phyloP scores from a whole-genome alignment of 2,797 vertebrate species.

The Apodemus agrarius region DNA sequence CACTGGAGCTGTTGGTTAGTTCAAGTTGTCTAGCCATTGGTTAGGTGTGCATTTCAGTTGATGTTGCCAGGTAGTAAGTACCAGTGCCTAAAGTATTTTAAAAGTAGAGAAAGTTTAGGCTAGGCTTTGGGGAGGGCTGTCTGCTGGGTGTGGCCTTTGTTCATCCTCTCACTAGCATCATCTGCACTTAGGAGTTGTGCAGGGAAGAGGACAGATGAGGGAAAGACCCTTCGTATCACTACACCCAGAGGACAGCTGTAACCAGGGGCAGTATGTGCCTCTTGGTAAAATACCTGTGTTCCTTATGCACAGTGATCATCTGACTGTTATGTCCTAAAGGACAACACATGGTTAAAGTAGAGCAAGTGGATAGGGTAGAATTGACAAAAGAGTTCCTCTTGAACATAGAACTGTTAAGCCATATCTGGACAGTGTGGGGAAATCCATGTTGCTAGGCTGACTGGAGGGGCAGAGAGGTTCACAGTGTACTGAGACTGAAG shows the following conservation, averaged over 20 bases:
- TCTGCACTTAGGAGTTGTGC: background rate
- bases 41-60: background rate
- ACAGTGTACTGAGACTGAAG: background rate
- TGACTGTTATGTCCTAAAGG: background rate
- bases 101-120: conserved; percentile 18
- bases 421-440: background rate
- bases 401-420: background rate
- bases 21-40: background rate
- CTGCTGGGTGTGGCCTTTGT: conserved; percentile 10
- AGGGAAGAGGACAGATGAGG: conserved; percentile 8
- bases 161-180: background rate
- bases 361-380: conserved; percentile 40
- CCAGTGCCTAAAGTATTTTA: background rate
- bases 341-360: conserved; percentile 36
- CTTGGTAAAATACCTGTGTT: conserved; percentile 36
- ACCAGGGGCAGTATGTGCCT: background rate
- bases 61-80: conserved; percentile 4
- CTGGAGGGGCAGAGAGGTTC: background rate
- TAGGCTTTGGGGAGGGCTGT: conserved; percentile 44
- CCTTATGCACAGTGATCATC: conserved; percentile 23
- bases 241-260: background rate
- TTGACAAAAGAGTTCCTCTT: background rate
- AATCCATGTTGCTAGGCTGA: background rate
- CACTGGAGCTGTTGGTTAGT: background rate
- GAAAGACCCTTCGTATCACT: background rate